A percentile compares a stretch with the other conserved stretches of the same genome.
These are phyloP conservation scores for Chamaetylas fuelleborni DNA, from an alignment of 2,113 vertebrate genomes.

Conservation along the genomic window DNA sequence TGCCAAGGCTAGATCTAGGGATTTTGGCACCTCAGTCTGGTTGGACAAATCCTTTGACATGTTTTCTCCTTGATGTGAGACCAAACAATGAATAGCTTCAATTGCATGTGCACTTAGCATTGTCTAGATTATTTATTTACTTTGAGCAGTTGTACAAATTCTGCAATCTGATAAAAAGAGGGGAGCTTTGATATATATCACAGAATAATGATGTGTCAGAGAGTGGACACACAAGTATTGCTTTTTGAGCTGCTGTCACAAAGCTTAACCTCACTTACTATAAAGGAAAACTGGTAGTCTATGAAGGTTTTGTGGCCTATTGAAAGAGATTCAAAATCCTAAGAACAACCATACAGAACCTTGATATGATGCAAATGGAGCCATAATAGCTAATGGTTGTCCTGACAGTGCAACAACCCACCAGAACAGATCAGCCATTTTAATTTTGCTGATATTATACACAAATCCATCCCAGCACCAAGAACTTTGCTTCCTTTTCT, in stretches of 20 bases:
- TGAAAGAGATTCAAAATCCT: background rate
- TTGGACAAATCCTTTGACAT: conserved; percentile 52
- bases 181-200: background rate
- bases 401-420: background rate
- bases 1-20: conserved; percentile 33
- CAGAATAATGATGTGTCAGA: conserved; percentile 26
- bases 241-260: background rate
- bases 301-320: background rate
- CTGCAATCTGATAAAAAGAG: conserved; percentile 36
- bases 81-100: conserved; percentile 40
- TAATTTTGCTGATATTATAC: background rate
- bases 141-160: conserved; percentile 36
- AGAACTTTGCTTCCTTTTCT: rapidly evolving
- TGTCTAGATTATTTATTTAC: conserved; percentile 57
- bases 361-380: background rate
- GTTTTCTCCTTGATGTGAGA: conserved; percentile 56
- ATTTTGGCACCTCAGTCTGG: conserved; percentile 60
- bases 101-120: conserved; percentile 6
- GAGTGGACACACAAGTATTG: background rate
- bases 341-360: background rate
- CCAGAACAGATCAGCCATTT: background rate
- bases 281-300: background rate
- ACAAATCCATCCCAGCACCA: background rate
- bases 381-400: background rate
- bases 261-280: background rate